Evolutionary conservation across 1,140 invertebrate genomes (phyloP).

Genomic region (Galleria mellonella): DNA sequence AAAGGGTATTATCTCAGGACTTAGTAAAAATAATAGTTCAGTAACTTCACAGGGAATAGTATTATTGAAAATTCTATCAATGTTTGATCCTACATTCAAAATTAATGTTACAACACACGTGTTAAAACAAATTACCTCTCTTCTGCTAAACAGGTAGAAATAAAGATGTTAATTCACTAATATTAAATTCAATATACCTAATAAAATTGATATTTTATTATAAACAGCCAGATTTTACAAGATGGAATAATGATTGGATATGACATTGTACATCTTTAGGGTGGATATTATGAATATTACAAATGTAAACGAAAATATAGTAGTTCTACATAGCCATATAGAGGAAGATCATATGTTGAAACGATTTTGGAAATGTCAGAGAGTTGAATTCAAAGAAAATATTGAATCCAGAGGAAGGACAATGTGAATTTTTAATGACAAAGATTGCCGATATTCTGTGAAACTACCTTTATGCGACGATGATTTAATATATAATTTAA

Average conservation of each 20-base stretch:
- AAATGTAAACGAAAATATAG: constrained; percentile 5
- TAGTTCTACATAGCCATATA: no score
- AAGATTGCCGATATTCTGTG: constrained; percentile 21
- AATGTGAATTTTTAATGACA: constrained; percentile 21
- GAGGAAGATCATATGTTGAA: constrained; percentile 18
- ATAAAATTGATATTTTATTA: no score
- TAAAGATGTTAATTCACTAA: constrained; percentile 5
- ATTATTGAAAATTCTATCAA: constrained; percentile 4
- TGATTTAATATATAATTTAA: constrained; percentile 11
- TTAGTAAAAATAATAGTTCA: constrained; percentile 2
- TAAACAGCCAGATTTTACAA: constrained; percentile 11
- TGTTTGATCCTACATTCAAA: constrained; percentile 1
- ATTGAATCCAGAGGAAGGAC: constrained; percentile 13
- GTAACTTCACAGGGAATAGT: constrained; percentile 5
- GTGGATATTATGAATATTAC: constrained; percentile 8
- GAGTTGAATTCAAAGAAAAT: constrained; percentile 14
- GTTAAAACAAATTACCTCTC: constrained; percentile 9
- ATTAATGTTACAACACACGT: no score
- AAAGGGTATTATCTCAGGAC: no score
- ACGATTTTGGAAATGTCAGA: constrained; percentile 27
- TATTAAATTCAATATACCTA: not conserved
- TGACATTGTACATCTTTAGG: constrained; percentile 15
- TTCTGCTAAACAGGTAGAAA: not conserved
- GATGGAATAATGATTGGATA: constrained; percentile 7
- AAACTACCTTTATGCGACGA: constrained; percentile 17